phyloP scores from a whole-genome alignment of 2,888 invertebrate species.

The Ochropacha duplaris region DNA sequence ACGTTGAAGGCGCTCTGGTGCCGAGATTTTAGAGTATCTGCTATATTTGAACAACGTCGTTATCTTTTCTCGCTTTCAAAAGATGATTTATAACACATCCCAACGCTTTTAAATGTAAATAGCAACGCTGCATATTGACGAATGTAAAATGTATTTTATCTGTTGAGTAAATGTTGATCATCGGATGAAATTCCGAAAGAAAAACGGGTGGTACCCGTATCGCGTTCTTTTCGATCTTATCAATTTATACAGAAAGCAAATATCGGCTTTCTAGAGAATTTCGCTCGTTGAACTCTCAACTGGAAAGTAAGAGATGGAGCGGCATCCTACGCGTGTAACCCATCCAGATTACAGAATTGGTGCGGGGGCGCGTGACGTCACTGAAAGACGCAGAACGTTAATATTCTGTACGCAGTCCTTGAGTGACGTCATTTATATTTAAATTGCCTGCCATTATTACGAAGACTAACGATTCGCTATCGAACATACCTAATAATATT shows the following conservation, averaged over 20 bases:
- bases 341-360: slow-evolving; percentile 23
- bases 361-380: slow-evolving; percentile 53
- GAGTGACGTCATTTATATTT: slow-evolving; percentile 31
- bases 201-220: background rate
- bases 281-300: slow-evolving; percentile 14
- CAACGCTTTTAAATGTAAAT: background rate
- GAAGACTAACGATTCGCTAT: background rate
- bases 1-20: slow-evolving; percentile 30
- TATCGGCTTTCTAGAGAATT: slow-evolving; percentile 3
- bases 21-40: slow-evolving; percentile 25
- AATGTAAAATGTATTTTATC: background rate
- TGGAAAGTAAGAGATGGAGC: slow-evolving; percentile 22
- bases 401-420: slow-evolving; percentile 28
- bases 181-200: background rate
- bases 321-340: slow-evolving; percentile 31
- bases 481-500: background rate
- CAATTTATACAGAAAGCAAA: slow-evolving; percentile 6
- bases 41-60: background rate
- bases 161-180: background rate
- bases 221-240: slow-evolving; percentile 8
- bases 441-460: slow-evolving; percentile 8
- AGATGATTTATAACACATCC: background rate
- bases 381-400: slow-evolving; percentile 27
- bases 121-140: background rate
- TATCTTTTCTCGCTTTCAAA: background rate